Conservation (phyloP, 2,113 vertebrate species). For the Crotophaga sulcirostris region DNA sequence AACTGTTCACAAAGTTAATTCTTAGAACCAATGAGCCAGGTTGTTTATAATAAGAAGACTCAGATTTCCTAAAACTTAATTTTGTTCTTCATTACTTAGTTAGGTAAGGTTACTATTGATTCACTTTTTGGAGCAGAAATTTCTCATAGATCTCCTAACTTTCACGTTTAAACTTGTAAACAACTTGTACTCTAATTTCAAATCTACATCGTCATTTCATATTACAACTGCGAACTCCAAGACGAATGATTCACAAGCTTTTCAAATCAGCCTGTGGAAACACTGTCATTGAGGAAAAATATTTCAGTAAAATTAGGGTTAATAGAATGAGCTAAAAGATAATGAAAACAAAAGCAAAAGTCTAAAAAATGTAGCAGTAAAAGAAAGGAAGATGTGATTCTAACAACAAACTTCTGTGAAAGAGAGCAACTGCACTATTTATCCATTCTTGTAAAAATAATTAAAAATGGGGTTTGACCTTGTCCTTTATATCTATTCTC, state of each 20-base stretch:
- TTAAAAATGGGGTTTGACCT: not conserved
- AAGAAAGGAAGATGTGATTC: not conserved
- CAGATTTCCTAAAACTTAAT: not conserved
- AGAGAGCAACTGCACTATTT: not conserved
- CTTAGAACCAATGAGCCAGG: not conserved
- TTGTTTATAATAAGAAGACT: slow-evolving; percentile 11
- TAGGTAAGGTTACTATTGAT: not conserved
- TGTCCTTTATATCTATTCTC: slow-evolving; percentile 5
- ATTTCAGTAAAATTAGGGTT: not conserved
- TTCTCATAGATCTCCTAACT: not conserved
- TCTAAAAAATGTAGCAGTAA: not conserved
- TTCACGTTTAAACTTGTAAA: not conserved
- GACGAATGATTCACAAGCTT: not conserved
- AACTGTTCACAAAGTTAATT: slow-evolving; percentile 15
- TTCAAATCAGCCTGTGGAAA: not conserved
- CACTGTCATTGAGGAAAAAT: not conserved
- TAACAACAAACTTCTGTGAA: slow-evolving; percentile 13
- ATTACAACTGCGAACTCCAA: not conserved
- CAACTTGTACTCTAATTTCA: not conserved
- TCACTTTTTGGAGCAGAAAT: not conserved
- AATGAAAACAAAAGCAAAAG: not conserved
- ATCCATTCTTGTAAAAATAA: slow-evolving; percentile 18
- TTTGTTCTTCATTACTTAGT: not conserved
- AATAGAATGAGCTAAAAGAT: not conserved
- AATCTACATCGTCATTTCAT: not conserved